Base-by-base conservation (phyloP, 2,797 vertebrate species). In the Crenichthys baileyi region DNA sequence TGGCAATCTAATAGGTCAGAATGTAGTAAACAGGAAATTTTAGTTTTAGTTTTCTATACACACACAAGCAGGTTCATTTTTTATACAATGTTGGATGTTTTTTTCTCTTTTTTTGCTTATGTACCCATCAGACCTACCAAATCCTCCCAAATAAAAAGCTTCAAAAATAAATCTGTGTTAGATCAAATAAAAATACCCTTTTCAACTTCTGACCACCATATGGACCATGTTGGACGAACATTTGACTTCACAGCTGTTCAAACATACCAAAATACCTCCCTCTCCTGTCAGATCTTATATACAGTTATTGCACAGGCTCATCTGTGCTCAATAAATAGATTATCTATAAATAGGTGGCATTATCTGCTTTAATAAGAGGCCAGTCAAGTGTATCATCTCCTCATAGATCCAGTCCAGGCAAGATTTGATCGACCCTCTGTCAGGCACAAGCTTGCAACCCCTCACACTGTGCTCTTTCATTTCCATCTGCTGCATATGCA, bases 341-440 rank as follows among this genome's bases (percentile, higher is more conserved):
- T 93, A 95, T 92, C 94, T 96, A 95, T 95, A 94, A 95, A 95
- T 95, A 96, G 93, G 83, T 79, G 88, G 91, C 73, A 91, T 95
- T 94, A 95, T 89, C 93, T 90, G 91, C 82, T 80, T 90, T 93
- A 89, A 94, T 93, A 93, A 90, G 85, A 91, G 78, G 88, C 77
- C 86, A 88, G 81, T 76, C 81, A 82, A 83, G 84, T 83, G 75
- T 91, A 94, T 88, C 79, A 94, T 93, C 91, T 93, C 83, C 88
- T 91, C 93, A 94, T 87, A 84, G 83, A 87, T 91, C 86, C 90
- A 85, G 91, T 85, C 81, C 85, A 73, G 70, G 55, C 73, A 73
- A 80, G 79, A 83, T 92, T 83, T 51, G 67, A 78, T 83, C 11
- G 9, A 78, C 58, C 53, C 74, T 41, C 63, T 20, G 55, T 77